Conservation (phyloP, 2,797 vertebrate species). For the Notolabrus celidotus region DNA sequence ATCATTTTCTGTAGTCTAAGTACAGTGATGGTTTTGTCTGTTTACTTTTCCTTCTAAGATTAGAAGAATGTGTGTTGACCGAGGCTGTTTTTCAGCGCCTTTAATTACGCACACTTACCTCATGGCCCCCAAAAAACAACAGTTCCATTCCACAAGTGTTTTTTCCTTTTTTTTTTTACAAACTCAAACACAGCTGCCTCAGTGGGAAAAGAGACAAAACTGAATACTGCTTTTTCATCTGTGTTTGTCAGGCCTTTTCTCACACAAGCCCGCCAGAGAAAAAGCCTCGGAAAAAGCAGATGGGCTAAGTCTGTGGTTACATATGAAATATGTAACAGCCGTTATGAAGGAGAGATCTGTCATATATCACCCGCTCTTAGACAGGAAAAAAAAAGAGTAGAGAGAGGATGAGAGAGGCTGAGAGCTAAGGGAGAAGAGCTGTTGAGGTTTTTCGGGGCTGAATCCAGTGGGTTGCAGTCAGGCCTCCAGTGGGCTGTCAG, state of each 20-base stretch:
- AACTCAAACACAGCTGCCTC: slow-evolving; percentile 69
- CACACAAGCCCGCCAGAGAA: slow-evolving; percentile 55
- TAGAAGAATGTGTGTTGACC: slow-evolving; percentile 14
- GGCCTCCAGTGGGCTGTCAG: slow-evolving; percentile 73
- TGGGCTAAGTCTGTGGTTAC: slow-evolving; percentile 76
- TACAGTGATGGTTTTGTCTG: slow-evolving; percentile 21
- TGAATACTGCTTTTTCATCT: slow-evolving; percentile 59
- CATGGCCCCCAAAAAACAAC: slow-evolving; percentile 53
- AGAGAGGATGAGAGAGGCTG: slow-evolving; percentile 51
- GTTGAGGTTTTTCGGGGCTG: slow-evolving; percentile 68
- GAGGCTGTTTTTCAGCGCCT: slow-evolving; percentile 38
- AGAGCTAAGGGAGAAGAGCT: slow-evolving; percentile 60
- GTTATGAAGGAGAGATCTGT: slow-evolving; percentile 70
- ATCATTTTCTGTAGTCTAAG: slow-evolving; percentile 19
- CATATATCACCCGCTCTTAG: slow-evolving; percentile 67
- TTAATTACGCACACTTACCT: slow-evolving; percentile 70
- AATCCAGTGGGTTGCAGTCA: slow-evolving; percentile 72
- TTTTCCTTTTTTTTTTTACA: slow-evolving; percentile 32
- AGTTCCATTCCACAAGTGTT: slow-evolving; percentile 54
- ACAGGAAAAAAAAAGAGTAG: slow-evolving; percentile 31
- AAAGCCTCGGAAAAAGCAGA: slow-evolving; percentile 69
- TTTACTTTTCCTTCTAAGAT: slow-evolving; percentile 41
- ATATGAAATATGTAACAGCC: slow-evolving; percentile 73
- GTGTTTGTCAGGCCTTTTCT: slow-evolving; percentile 70
- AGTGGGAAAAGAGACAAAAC: slow-evolving; percentile 50